Conservation (phyloP, 2,888 invertebrate genomes). For the Idaea dimidiata region DNA sequence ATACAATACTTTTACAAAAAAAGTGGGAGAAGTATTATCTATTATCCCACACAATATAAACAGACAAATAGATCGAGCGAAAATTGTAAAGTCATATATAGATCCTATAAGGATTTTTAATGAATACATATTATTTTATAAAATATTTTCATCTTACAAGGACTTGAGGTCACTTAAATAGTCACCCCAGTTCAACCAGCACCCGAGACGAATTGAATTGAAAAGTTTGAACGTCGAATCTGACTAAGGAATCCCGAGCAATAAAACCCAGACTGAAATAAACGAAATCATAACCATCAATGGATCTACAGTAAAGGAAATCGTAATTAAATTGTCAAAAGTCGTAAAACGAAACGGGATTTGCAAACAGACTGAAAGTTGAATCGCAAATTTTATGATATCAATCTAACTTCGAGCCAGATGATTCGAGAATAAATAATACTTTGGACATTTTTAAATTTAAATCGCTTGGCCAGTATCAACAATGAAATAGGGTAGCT, state of each 20-base stretch:
- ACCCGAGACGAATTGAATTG: neutral
- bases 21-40: neutral
- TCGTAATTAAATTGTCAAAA: slow-evolving; percentile 8
- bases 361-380: slow-evolving; percentile 3
- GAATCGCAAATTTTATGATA: slow-evolving; percentile 22
- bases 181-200: too few species aligned
- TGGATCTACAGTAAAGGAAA: slow-evolving; percentile 11
- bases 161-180: too few species aligned
- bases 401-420: slow-evolving; percentile 17
- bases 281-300: slow-evolving; percentile 11
- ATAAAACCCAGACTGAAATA: neutral
- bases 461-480: slow-evolving; percentile 1
- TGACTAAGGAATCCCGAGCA: neutral
- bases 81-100: too few species aligned
- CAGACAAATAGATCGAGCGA: neutral
- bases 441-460: slow-evolving; percentile 14
- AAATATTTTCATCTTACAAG: too few species aligned
- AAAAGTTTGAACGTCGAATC: neutral
- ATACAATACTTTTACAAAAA: too few species aligned
- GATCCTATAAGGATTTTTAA: too few species aligned
- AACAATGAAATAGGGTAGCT: neutral
- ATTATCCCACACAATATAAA: neutral
- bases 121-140: too few species aligned
- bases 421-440: slow-evolving; percentile 15
- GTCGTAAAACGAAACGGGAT: slow-evolving; percentile 12